phyloP scores from a whole-genome alignment of 2,888 invertebrate genomes.

The Orthosia cruda region DNA sequence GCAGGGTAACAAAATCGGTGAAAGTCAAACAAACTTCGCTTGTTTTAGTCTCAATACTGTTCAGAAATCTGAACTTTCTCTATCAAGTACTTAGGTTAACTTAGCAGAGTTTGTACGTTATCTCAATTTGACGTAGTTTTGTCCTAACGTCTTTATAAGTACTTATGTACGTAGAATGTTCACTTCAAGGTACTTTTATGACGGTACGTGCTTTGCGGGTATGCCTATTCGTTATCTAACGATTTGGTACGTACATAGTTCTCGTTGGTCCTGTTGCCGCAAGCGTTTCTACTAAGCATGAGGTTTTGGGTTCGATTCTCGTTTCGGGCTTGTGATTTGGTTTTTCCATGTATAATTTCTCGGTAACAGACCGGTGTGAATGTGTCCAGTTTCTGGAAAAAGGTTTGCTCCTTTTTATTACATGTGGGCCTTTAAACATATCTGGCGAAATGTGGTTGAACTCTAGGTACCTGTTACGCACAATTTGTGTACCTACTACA shows the following conservation, averaged over 20 bases:
- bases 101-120: constrained; percentile 29
- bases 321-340: too few relatives aligned
- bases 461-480: too few relatives aligned
- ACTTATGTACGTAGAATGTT: constrained; percentile 17
- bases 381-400: too few relatives aligned
- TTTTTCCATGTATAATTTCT: too few relatives aligned
- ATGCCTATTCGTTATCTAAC: constrained; percentile 10
- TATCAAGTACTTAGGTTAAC: constrained; percentile 34
- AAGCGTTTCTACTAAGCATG: too few relatives aligned
- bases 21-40: constrained; percentile 52
- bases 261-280: too few relatives aligned
- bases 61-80: constrained; percentile 58
- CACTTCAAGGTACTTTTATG: constrained; percentile 22
- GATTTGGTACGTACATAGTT: background rate
- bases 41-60: constrained; percentile 44
- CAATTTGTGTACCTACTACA: too few relatives aligned
- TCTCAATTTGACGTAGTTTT: constrained; percentile 36
- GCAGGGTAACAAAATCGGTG: constrained; percentile 45
- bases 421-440: too few relatives aligned
- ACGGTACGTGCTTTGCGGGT: background rate
- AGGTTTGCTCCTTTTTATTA: too few relatives aligned
- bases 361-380: too few relatives aligned
- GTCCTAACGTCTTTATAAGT: background rate
- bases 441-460: too few relatives aligned
- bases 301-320: too few relatives aligned